Evolutionary conservation across 1,140 invertebrate genomes (phyloP).

Genomic region (Sesamia nonagrioides): DNA sequence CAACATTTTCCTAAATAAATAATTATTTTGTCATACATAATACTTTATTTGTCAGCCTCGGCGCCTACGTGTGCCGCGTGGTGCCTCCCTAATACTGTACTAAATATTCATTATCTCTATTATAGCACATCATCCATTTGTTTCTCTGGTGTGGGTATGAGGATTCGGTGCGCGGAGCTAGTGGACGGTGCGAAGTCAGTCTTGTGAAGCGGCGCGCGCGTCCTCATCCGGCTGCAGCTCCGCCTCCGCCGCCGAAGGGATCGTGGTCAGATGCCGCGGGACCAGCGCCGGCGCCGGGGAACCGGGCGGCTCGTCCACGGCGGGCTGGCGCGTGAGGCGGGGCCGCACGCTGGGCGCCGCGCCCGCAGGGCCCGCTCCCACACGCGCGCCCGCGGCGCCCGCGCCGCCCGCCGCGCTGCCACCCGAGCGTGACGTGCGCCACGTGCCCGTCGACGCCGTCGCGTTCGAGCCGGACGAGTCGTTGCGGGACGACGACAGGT

Average conservation of each 20-base stretch:
- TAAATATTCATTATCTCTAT: slow-evolving; percentile 53
- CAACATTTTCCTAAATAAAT: slow-evolving; percentile 65
- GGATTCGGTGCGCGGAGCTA: not conserved
- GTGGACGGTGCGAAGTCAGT: slow-evolving; percentile 44
- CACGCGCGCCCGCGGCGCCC: slow-evolving; percentile 86
- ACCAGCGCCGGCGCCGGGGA: slow-evolving; percentile 90
- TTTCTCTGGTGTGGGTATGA: slow-evolving; percentile 53
- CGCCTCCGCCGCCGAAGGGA: slow-evolving; percentile 94
- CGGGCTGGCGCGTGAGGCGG: slow-evolving; percentile 92
- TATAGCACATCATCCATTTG: not conserved
- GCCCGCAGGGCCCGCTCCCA: too few species aligned
- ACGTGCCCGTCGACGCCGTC: slow-evolving; percentile 95
- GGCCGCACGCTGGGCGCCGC: slow-evolving; percentile 72
- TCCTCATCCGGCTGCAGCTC: slow-evolving; percentile 92
- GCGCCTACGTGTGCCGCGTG: slow-evolving; percentile 9
- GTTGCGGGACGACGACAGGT: slow-evolving; percentile 94
- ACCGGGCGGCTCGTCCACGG: slow-evolving; percentile 88
- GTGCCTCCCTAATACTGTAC: slow-evolving; percentile 54
- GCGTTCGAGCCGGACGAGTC: slow-evolving; percentile 96
- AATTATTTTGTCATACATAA: slow-evolving; percentile 60
- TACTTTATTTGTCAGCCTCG: slow-evolving; percentile 57
- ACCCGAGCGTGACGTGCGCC: slow-evolving; percentile 93
- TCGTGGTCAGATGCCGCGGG: slow-evolving; percentile 90
- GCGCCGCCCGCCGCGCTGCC: slow-evolving; percentile 88
- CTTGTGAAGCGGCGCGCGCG: slow-evolving; percentile 52